These are phyloP conservation scores for Dolichopus griseipennis DNA, from an alignment of 2,888 invertebrate genomes.

Conservation along the genomic window DNA sequence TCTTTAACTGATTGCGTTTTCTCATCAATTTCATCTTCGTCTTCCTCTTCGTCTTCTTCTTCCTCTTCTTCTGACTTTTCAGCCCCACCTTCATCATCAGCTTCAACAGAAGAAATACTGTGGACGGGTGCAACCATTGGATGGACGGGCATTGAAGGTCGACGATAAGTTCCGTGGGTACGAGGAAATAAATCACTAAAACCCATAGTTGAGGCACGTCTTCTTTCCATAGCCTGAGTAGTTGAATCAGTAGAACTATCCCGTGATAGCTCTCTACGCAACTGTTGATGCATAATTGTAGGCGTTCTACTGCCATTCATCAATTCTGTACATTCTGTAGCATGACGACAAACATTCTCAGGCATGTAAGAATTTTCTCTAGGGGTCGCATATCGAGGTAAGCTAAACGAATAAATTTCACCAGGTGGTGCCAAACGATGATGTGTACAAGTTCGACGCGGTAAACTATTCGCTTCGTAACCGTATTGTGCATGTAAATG, in stretches of 20 bases:
- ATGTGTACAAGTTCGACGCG: constrained; percentile 38
- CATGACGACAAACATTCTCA: constrained; percentile 36
- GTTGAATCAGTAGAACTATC: constrained; percentile 22
- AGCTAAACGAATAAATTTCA: constrained; percentile 38
- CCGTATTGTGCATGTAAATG: constrained; percentile 25
- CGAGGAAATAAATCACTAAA: constrained; percentile 20
- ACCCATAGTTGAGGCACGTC: constrained; percentile 18
- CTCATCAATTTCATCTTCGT: constrained; percentile 30
- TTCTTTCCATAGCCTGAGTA: constrained; percentile 13
- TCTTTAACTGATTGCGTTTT: constrained; percentile 19
- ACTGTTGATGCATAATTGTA: constrained; percentile 24
- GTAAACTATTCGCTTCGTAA: constrained; percentile 42
- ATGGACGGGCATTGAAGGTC: constrained; percentile 24
- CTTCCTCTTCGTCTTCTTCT: constrained; percentile 31
- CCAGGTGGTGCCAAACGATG: constrained; percentile 27
- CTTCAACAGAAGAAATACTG: background rate
- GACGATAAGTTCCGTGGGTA: constrained; percentile 19
- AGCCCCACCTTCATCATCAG: constrained; percentile 23
- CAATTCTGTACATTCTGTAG: constrained; percentile 40
- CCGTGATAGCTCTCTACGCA: constrained; percentile 15
- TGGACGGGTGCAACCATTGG: constrained; percentile 15
- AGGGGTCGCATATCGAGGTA: constrained; percentile 29
- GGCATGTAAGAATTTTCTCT: constrained; percentile 34
- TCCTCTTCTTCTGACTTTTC: constrained; percentile 32
- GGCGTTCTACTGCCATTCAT: constrained; percentile 26